Evolutionary conservation across 2,888 invertebrate species (phyloP).

Genomic region (Lapara coniferarum): DNA sequence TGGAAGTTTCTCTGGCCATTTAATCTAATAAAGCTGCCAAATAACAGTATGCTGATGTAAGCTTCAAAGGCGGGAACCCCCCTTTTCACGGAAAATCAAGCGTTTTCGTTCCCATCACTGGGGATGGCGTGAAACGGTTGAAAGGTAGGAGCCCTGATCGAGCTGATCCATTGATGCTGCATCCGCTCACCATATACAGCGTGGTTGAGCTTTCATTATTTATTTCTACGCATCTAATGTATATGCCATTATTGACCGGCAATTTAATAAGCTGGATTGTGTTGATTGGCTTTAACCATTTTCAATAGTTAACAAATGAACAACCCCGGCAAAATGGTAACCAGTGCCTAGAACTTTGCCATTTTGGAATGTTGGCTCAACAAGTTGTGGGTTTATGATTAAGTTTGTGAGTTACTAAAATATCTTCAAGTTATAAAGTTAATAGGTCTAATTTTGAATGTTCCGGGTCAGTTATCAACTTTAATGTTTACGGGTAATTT

Average conservation of each 20-base stretch:
- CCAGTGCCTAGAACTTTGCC: neutral
- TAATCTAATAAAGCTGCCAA: no score
- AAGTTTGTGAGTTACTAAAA: neutral
- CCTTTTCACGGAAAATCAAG: no score
- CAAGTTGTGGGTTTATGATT: neutral
- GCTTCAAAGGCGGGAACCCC: no score
- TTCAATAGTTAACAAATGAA: neutral
- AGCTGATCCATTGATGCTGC: no score
- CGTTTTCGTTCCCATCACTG: no score
- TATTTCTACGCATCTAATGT: no score
- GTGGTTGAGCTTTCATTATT: no score
- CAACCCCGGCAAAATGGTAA: neutral
- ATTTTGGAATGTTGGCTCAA: neutral
- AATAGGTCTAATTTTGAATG: neutral
- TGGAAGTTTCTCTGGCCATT: no score
- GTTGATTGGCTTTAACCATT: neutral
- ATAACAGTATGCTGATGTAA: no score
- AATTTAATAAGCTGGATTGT: neutral
- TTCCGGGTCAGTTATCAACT: slow-evolving; percentile 3
- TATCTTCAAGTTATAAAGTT: slow-evolving; percentile 2
- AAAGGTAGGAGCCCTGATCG: no score
- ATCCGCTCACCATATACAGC: no score
- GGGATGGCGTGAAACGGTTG: no score
- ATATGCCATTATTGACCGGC: neutral
- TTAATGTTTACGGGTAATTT: neutral